Percentiles rank a stretch among this genome's conserved stretches.
Evolutionary conservation across 2,888 invertebrate species (phyloP).

Genomic region (Cremastinae sp.): DNA sequence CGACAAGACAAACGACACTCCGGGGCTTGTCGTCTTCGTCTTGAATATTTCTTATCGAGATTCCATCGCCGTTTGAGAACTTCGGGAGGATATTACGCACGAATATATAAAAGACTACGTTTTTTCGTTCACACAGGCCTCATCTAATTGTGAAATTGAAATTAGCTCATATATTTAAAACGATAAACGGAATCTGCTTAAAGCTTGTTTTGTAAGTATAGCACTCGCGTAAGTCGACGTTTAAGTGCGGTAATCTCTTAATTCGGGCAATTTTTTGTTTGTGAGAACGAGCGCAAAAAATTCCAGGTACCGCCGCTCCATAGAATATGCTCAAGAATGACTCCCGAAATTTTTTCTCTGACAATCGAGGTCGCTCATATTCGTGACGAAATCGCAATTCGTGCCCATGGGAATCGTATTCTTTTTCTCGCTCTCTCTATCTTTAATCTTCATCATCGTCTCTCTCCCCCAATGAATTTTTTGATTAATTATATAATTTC

Average conservation of each 20-base stretch:
- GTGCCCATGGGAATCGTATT: constrained; percentile 54
- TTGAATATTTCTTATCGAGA: constrained; percentile 14
- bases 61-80: constrained; percentile 13
- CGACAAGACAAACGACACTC: constrained; percentile 20
- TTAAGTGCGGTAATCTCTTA: neutral
- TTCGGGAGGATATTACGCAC: constrained; percentile 51
- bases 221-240: neutral
- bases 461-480: constrained; percentile 2
- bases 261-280: neutral
- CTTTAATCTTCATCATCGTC: neutral
- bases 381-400: constrained; percentile 56
- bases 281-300: constrained; percentile 10
- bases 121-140: neutral
- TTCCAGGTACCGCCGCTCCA: neutral
- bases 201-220: neutral
- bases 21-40: constrained; percentile 30
- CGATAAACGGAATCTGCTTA: constrained; percentile 26
- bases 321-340: constrained; percentile 7
- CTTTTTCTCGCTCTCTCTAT: neutral
- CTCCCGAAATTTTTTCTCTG: constrained; percentile 17
- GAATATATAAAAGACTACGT: constrained; percentile 25
- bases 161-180: constrained; percentile 25
- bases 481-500: constrained; percentile 32
- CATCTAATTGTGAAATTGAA: constrained; percentile 36
- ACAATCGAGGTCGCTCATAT: constrained; percentile 54